Percentiles rank a stretch among this genome's conserved stretches.
phyloP scores from a whole-genome alignment of 1,140 invertebrate species.

The Gonioctena quinquepunctata region DNA sequence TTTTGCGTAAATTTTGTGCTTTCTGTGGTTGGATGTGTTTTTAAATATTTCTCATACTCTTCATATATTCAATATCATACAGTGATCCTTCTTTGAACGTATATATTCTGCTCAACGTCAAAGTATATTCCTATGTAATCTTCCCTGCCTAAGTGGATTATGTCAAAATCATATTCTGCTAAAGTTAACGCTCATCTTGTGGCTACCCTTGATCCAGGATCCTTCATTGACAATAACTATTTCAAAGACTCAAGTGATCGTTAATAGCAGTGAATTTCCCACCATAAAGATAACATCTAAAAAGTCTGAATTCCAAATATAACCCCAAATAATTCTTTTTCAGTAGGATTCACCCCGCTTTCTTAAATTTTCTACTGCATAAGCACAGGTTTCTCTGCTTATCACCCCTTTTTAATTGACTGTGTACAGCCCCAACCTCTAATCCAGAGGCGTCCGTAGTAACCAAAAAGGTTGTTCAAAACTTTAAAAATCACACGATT shows the following conservation, averaged over 20 bases:
- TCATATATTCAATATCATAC: not conserved
- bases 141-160: conserved; percentile 6
- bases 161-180: conserved; percentile 20
- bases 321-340: conserved; percentile 15
- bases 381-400: conserved; percentile 15
- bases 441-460: conserved; percentile 50
- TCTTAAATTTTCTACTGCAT: conserved; percentile 6
- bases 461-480: conserved; percentile 48
- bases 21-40: not conserved
- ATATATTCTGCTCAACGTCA: conserved; percentile 3
- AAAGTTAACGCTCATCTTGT: conserved; percentile 12
- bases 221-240: conserved; percentile 22
- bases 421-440: conserved; percentile 21
- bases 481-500: conserved; percentile 44
- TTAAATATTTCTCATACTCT: not conserved
- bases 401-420: not conserved
- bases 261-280: conserved; percentile 11
- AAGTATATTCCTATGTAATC: not conserved
- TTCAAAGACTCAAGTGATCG: conserved; percentile 11
- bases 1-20: not conserved
- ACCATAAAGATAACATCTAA: conserved; percentile 18
- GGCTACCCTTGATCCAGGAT: conserved; percentile 16
- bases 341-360: conserved; percentile 11
- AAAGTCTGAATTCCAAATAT: conserved; percentile 9
- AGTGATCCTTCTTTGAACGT: not conserved